phyloP scores from a whole-genome alignment of 2,797 vertebrate species.

The Micromesistius poutassou region DNA sequence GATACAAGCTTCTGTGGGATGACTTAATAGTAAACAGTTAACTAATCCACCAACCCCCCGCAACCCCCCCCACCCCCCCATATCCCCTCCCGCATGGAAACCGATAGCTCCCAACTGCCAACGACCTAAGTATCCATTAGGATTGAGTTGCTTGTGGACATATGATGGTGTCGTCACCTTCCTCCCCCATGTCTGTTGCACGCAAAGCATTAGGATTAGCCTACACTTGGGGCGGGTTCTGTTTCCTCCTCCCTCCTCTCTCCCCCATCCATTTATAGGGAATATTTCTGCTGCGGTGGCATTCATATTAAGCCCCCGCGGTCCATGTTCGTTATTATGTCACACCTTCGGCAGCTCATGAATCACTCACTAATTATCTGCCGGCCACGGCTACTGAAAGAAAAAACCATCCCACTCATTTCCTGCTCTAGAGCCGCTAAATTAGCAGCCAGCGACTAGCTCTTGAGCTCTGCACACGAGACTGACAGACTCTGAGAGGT shows the following conservation, averaged over 20 bases:
- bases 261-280: slow-evolving; percentile 34
- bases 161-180: slow-evolving; percentile 24
- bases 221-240: not conserved
- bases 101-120: too few species aligned
- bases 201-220: slow-evolving; percentile 28
- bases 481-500: not conserved
- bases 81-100: not conserved
- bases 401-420: slow-evolving; percentile 23
- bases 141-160: slow-evolving; percentile 28
- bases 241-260: not conserved
- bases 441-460: not conserved
- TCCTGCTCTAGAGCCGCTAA: slow-evolving; percentile 2
- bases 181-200: not conserved
- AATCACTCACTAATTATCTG: slow-evolving; percentile 61
- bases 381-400: slow-evolving; percentile 47
- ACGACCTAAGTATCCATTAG: slow-evolving; percentile 25
- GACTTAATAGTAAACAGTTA: not conserved
- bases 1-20: not conserved
- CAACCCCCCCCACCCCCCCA: not conserved
- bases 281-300: slow-evolving; percentile 42
- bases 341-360: slow-evolving; percentile 51
- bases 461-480: not conserved
- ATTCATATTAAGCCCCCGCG: slow-evolving; percentile 35
- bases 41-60: not conserved
- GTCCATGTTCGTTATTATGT: slow-evolving; percentile 32